A percentile compares a stretch with the other conserved stretches of the same genome.
These are phyloP conservation scores for Podarcis cretensis DNA, from an alignment of 2,113 vertebrate species.

Conservation along the genomic window DNA sequence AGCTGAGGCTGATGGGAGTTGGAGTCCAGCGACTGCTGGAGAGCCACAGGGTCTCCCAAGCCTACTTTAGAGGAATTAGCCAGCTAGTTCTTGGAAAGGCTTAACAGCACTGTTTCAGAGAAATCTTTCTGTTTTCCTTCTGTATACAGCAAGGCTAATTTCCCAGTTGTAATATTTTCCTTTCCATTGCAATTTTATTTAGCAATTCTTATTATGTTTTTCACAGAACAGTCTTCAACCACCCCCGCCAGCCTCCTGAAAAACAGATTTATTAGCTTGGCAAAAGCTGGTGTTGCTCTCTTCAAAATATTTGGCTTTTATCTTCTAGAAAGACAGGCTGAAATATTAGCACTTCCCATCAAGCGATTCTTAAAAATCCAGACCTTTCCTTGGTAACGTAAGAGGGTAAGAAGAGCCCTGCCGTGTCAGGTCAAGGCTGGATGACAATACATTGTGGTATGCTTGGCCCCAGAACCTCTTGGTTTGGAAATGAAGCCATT, in stretches of 20 bases:
- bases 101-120: neutral
- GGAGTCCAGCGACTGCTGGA: too few species aligned
- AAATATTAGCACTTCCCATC: neutral
- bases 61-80: neutral
- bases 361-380: neutral
- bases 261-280: neutral
- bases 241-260: neutral
- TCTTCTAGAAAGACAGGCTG: neutral
- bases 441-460: neutral
- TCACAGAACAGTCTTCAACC: neutral
- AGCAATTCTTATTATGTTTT: neutral
- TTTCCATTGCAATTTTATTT: neutral
- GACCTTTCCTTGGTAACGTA: neutral
- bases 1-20: too few species aligned
- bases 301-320: neutral
- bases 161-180: neutral
- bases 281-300: neutral
- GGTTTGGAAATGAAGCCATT: neutral
- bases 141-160: neutral
- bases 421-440: neutral
- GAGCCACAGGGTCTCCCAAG: neutral
- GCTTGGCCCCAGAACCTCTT: too few species aligned
- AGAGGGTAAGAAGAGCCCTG: neutral
- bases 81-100: neutral
- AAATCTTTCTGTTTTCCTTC: neutral